Conservation (phyloP, 2,113 vertebrate genomes). For the Mustela lutreola region DNA sequence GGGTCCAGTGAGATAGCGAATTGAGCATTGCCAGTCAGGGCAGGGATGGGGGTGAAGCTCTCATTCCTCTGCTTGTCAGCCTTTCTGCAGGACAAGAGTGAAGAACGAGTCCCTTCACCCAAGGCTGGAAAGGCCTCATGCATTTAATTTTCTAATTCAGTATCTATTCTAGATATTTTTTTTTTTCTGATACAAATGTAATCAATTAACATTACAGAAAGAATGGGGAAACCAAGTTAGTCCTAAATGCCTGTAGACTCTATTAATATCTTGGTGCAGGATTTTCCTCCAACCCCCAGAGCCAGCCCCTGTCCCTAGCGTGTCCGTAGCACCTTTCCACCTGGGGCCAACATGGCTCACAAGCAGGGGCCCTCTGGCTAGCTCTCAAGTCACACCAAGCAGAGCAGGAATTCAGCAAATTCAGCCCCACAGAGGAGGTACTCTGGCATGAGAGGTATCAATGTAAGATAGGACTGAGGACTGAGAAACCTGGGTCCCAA, state of each 20-base stretch:
- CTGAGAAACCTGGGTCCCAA: neutral
- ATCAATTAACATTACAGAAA: neutral
- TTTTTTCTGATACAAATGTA: neutral
- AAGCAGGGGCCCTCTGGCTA: neutral
- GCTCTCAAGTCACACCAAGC: neutral
- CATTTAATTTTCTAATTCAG: neutral
- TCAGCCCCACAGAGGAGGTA: neutral
- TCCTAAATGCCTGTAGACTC: neutral
- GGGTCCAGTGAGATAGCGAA: neutral
- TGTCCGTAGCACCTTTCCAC: neutral
- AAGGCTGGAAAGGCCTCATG: neutral
- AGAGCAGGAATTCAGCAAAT: neutral
- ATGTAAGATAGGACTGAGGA: neutral
- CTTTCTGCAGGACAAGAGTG: neutral
- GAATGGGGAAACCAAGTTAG: neutral
- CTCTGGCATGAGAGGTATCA: neutral
- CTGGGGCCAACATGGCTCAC: neutral
- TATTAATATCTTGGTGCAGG: neutral
- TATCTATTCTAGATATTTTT: neutral
- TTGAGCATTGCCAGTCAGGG: neutral
- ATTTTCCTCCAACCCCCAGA: neutral
- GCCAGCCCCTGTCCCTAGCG: neutral
- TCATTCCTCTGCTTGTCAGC: neutral
- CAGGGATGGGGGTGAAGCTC: neutral
- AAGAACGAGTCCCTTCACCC: neutral